phyloP scores from a whole-genome alignment of 2,113 vertebrate genomes.

The Motacilla alba region DNA sequence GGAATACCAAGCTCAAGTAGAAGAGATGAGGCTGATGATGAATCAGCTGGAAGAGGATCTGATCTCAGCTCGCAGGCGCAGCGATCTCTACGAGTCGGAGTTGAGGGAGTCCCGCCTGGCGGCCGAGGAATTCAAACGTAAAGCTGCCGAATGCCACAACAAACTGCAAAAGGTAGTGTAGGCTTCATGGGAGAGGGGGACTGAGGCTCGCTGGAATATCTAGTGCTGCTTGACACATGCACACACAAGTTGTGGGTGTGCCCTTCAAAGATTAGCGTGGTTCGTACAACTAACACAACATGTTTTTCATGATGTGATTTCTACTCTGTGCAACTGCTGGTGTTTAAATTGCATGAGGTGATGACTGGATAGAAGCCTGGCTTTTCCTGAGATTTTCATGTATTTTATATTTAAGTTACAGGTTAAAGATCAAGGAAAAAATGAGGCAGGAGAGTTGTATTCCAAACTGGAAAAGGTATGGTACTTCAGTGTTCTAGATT shows the following conservation, averaged over 20 bases:
- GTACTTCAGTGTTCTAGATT: neutral
- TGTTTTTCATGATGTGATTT: neutral
- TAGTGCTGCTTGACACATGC: neutral
- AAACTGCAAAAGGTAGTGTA: slow-evolving; percentile 89
- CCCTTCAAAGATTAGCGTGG: neutral
- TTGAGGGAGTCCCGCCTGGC: slow-evolving; percentile 90
- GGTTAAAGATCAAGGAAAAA: slow-evolving; percentile 95
- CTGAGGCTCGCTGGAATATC: neutral
- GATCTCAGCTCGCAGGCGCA: slow-evolving; percentile 92
- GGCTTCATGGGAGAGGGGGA: neutral
- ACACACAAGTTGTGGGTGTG: neutral
- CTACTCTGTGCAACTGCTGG: neutral
- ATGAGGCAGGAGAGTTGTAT: slow-evolving; percentile 87
- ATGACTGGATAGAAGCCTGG: neutral
- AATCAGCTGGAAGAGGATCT: slow-evolving; percentile 96
- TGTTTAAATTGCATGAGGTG: neutral
- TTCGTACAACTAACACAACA: neutral
- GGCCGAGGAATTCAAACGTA: slow-evolving; percentile 93
- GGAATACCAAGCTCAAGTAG: slow-evolving; percentile 97
- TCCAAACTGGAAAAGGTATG: slow-evolving; percentile 92
- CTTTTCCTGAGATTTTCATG: neutral
- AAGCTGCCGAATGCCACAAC: slow-evolving; percentile 91
- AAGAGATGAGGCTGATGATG: slow-evolving; percentile 96
- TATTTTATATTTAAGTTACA: slow-evolving; percentile 71
- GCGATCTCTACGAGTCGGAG: slow-evolving; percentile 94